Base-by-base conservation (phyloP, 35 echinoderm and acorn worm genomes). In the Lytechinus pictus region DNA sequence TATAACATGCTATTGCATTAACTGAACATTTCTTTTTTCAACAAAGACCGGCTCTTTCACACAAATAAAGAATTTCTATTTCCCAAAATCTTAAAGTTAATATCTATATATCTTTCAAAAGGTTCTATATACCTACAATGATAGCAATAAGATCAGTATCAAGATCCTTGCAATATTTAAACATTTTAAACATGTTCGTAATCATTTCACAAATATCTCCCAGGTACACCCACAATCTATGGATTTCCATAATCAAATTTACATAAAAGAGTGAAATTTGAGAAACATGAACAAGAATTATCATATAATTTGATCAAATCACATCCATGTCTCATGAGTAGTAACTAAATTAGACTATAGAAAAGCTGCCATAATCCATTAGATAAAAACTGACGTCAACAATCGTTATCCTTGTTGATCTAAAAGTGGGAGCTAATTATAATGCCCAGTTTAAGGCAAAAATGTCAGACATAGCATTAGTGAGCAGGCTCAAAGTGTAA, bases 311-410 rank as follows among this genome's bases (percentile, higher is more conserved):
- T 19, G 66, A 16, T 79, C 19, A 79, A 79, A 79, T 24, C 66
- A 79, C n/a, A 79, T 79, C 66, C 66, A 4, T 79, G 66, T 79
- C 66, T 79, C 66, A 19, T 79, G 21, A 1, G 14, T 44, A 79
- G 19, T n/a, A 19, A 24, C 66, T 24, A 79, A n/a, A 7, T 19
- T 79, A 79, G 14, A 14, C 66, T 4, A 79, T 1, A 79, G 19
- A 79, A 79, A 16, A 79, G 66, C 66, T 79, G n/a, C n/a, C 66
- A 79, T 79, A 79, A 79, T 79, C 66, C 66, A 24, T 79, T 79
- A 0, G 66, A n/a, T 6, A 8, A 79, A 79, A 2, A 79, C 66
- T 24, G 21, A 79, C 66, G 66, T 79, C 66, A 79, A 19, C 66
- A n/a, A 79, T 79, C 8, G 5, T 79, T 79, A 79, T 79, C 66